Evolutionary conservation across 2,888 invertebrate genomes (phyloP).

Genomic region (Agrotis clavis): DNA sequence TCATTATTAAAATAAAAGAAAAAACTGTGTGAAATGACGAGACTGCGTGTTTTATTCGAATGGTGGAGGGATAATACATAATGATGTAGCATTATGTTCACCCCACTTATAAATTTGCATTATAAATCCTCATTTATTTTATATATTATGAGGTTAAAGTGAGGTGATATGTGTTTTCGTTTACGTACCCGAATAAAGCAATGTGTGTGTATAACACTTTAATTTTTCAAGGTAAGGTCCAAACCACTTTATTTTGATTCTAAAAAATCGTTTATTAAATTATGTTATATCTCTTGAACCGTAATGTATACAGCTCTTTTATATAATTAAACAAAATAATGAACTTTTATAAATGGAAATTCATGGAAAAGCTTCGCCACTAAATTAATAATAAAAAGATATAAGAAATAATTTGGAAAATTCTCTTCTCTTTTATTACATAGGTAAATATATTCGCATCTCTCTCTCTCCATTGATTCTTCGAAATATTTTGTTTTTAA

Average conservation of each 20-base stretch:
- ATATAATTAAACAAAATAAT: too few relatives aligned
- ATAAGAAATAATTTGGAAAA: too few relatives aligned
- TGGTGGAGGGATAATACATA: constrained; percentile 35
- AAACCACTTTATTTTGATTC: background rate
- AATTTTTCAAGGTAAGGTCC: background rate
- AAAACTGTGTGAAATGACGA: constrained; percentile 14
- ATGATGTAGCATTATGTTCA: constrained; percentile 41
- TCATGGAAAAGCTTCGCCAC: background rate
- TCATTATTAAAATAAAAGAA: constrained; percentile 18
- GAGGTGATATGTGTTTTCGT: constrained; percentile 59
- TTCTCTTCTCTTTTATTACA: too few relatives aligned
- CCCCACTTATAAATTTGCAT: constrained; percentile 44
- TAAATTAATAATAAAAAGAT: constrained; percentile 53
- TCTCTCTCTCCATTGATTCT: constrained; percentile 39
- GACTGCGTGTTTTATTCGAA: constrained; percentile 34
- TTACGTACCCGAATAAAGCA: constrained; percentile 53
- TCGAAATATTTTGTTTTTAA: constrained; percentile 58
- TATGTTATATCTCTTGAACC: too few relatives aligned
- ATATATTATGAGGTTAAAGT: constrained; percentile 33
- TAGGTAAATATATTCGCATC: too few relatives aligned
- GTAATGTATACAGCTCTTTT: too few relatives aligned
- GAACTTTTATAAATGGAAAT: background rate
- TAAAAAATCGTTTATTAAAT: too few relatives aligned
- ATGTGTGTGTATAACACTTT: constrained; percentile 26
- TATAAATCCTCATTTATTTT: constrained; percentile 48